Evolutionary conservation across 1,140 invertebrate genomes (phyloP).

Genomic region (Aethina tumida): DNA sequence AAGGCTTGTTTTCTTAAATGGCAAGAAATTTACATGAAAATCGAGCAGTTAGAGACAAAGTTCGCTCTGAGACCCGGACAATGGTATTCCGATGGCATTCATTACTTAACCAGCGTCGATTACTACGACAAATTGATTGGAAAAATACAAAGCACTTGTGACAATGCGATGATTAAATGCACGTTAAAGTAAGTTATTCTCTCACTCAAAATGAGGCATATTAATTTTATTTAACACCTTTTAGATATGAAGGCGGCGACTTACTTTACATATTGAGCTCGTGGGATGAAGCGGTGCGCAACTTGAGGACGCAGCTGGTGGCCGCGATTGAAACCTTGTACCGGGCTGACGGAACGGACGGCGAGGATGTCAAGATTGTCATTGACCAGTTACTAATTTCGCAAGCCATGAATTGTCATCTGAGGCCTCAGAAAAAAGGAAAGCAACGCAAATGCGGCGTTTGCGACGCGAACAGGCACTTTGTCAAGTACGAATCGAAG

Average conservation of each 20-base stretch:
- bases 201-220: neutral
- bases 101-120: slow-evolving; percentile 20
- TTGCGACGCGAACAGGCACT: slow-evolving; percentile 40
- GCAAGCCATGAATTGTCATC: slow-evolving; percentile 54
- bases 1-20: neutral
- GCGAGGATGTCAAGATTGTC: slow-evolving; percentile 19
- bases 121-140: slow-evolving; percentile 16
- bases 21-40: neutral
- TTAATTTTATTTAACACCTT: slow-evolving; percentile 1
- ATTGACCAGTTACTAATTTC: slow-evolving; percentile 39
- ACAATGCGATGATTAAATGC: slow-evolving; percentile 10
- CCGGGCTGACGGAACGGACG: slow-evolving; percentile 7
- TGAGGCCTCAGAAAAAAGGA: slow-evolving; percentile 38
- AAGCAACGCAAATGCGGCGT: slow-evolving; percentile 35
- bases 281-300: slow-evolving; percentile 22
- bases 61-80: slow-evolving; percentile 20
- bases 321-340: slow-evolving; percentile 15
- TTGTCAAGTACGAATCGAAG: slow-evolving; percentile 46
- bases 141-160: slow-evolving; percentile 12
- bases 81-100: slow-evolving; percentile 27
- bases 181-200: slow-evolving; percentile 4
- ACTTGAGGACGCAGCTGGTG: slow-evolving; percentile 10
- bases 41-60: slow-evolving; percentile 12
- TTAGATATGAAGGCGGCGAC: neutral
- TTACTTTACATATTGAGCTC: slow-evolving; percentile 13